These are phyloP conservation scores for Cyanoliseus patagonus DNA, from an alignment of 2,113 vertebrate species.

Conservation along the genomic window DNA sequence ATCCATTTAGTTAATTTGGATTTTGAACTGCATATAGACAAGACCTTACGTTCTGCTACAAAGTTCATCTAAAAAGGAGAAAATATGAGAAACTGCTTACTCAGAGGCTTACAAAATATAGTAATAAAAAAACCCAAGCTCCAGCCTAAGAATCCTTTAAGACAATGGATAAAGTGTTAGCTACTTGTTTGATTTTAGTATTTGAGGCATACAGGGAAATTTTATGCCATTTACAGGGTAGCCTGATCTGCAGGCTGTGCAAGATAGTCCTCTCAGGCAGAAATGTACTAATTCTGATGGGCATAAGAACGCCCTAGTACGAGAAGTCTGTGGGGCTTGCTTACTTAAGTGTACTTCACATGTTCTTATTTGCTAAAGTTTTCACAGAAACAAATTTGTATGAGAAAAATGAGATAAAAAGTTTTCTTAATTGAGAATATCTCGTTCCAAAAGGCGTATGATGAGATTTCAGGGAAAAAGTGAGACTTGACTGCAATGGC, in stretches of 20 bases:
- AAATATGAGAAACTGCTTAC: background rate
- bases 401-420: background rate
- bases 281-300: background rate
- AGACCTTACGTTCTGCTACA: background rate
- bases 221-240: background rate
- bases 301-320: rapidly evolving
- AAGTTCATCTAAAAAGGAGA: background rate
- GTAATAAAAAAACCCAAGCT: background rate
- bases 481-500: background rate
- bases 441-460: background rate
- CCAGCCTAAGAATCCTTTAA: background rate
- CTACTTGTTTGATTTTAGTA: background rate
- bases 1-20: background rate
- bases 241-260: background rate
- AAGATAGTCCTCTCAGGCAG: background rate
- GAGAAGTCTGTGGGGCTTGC: background rate
- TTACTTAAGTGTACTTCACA: background rate
- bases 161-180: background rate
- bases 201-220: background rate
- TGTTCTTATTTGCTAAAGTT: background rate
- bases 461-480: background rate
- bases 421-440: background rate
- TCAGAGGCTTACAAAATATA: background rate
- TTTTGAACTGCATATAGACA: background rate
- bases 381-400: background rate